Percentiles rank a stretch among this genome's conserved stretches.
Conservation (phyloP, 92 coral and sea anemone genomes). For the Zoanthus solanderi region DNA sequence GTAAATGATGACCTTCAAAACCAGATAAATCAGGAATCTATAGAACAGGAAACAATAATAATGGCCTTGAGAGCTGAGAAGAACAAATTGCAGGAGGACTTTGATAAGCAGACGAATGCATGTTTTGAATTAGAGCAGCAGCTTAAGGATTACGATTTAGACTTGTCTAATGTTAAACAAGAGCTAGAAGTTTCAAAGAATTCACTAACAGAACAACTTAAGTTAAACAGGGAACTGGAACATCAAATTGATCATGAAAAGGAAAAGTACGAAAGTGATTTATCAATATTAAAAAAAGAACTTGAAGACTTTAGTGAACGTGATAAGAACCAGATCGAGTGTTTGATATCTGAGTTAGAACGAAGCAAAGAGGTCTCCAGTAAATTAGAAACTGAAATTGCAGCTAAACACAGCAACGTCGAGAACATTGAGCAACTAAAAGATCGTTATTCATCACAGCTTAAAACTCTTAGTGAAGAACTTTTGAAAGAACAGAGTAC, state of each 20-base stretch:
- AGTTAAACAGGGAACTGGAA: constrained; percentile 69
- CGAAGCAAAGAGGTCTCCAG: constrained; percentile 13
- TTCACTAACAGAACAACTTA: constrained; percentile 73
- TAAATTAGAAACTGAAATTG: constrained; percentile 52
- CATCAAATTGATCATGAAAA: constrained; percentile 65
- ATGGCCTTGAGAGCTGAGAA: constrained; percentile 34
- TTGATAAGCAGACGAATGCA: constrained; percentile 10
- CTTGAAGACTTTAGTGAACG: constrained; percentile 23
- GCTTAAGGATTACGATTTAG: constrained; percentile 49
- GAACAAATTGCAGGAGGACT: constrained; percentile 18
- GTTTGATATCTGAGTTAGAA: constrained; percentile 35
- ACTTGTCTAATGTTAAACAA: constrained; percentile 36
- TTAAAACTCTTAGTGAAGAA: constrained; percentile 57
- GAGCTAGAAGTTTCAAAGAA: constrained; percentile 74
- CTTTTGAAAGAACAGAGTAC: constrained; percentile 46
- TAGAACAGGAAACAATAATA: constrained; percentile 40
- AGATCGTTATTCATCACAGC: constrained; percentile 48
- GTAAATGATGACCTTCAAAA: constrained; percentile 60
- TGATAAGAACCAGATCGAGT: constrained; percentile 44
- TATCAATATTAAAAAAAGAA: constrained; percentile 47
- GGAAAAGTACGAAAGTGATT: constrained; percentile 51
- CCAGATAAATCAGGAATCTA: constrained; percentile 4
- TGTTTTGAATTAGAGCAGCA: constrained; percentile 58
- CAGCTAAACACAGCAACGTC: constrained; percentile 13
- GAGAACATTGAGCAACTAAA: constrained; percentile 47